Evolutionary conservation across 2,888 invertebrate species (phyloP).

Genomic region (Andricus curvator): DNA sequence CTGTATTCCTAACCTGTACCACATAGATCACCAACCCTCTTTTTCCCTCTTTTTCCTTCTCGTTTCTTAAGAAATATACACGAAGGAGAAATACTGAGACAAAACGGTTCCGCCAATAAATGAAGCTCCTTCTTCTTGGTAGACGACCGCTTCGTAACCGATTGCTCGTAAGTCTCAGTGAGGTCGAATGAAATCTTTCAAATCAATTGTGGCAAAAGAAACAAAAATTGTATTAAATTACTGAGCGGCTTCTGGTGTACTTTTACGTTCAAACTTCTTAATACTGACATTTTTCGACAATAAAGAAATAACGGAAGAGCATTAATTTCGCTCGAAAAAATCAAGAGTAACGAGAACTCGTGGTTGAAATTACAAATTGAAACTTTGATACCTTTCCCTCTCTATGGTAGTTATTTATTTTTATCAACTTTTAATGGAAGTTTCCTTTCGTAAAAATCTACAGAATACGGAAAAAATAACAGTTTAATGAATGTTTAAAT

Average conservation of each 20-base stretch:
- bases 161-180: neutral
- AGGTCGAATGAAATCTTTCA: conserved; percentile 7
- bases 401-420: too few relatives aligned
- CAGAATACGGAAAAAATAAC: too few relatives aligned
- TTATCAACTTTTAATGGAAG: too few relatives aligned
- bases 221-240: conserved; percentile 22
- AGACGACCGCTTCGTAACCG: conserved; percentile 6
- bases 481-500: too few relatives aligned
- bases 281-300: neutral
- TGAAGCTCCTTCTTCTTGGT: conserved; percentile 8
- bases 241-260: neutral
- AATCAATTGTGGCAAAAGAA: conserved; percentile 26
- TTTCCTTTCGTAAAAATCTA: too few relatives aligned
- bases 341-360: neutral
- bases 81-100: conserved; percentile 34
- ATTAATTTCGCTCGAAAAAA: neutral
- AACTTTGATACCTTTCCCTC: neutral
- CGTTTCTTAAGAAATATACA: conserved; percentile 34
- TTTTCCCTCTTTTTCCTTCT: neutral
- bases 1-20: conserved; percentile 35
- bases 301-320: neutral
- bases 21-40: conserved; percentile 20
- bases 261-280: neutral
- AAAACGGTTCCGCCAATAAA: conserved; percentile 20
- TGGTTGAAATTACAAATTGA: neutral